Conservation (phyloP, 2,797 vertebrate species). For the Phoxinus dragarum region DNA sequence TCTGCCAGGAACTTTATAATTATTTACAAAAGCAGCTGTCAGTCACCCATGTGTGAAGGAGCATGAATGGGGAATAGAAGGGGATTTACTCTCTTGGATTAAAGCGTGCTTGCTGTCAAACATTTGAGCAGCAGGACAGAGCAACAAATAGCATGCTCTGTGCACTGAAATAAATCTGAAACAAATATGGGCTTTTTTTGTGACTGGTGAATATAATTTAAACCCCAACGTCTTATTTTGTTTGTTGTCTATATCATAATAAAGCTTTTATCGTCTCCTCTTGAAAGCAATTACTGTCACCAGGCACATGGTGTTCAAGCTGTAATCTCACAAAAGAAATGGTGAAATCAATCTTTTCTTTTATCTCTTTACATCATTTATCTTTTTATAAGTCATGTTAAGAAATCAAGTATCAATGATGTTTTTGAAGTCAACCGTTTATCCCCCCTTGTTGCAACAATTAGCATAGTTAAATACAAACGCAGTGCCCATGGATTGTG, state of each 20-base stretch:
- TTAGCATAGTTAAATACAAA: conserved; percentile 51
- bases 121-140: conserved; percentile 61
- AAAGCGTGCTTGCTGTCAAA: conserved; percentile 58
- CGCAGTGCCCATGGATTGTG: conserved; percentile 20
- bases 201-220: conserved; percentile 13
- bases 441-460: conserved; percentile 70
- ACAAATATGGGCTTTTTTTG: conserved; percentile 56
- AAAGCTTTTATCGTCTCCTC: conserved; percentile 54
- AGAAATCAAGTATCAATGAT: conserved; percentile 70
- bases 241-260: conserved; percentile 23
- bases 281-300: conserved; percentile 55
- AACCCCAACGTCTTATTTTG: conserved; percentile 16
- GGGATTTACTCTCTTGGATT: conserved; percentile 63
- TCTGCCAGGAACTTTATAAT: conserved; percentile 63
- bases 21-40: conserved; percentile 67
- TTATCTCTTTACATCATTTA: conserved; percentile 60
- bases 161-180: conserved; percentile 61
- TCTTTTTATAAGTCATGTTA: conserved; percentile 76
- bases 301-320: conserved; percentile 42
- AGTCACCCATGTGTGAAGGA: conserved; percentile 64
- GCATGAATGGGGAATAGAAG: conserved; percentile 59
- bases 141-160: conserved; percentile 52
- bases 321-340: conserved; percentile 65
- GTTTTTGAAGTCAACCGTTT: conserved; percentile 78
- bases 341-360: conserved; percentile 49